A percentile compares a stretch with the other conserved stretches of the same genome.
phyloP scores from a whole-genome alignment of 1,140 invertebrate genomes.

The Drosophila fuyamai region DNA sequence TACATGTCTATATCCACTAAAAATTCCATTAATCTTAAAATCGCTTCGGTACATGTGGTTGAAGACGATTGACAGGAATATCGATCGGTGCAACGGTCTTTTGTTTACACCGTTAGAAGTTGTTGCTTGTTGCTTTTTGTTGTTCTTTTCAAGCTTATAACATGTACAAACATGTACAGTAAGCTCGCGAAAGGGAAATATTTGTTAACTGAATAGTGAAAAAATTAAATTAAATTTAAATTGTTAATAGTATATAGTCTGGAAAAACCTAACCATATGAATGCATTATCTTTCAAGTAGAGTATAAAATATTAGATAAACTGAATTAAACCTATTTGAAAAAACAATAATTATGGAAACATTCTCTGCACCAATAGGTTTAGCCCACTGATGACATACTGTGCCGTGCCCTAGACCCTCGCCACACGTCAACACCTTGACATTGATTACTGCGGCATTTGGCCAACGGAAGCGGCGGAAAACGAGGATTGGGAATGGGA shows the following conservation, averaged over 20 bases:
- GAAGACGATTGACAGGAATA: not conserved
- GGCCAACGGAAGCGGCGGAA: constrained; percentile 1
- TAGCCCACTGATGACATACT: not conserved
- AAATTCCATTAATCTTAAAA: not conserved
- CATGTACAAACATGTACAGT: constrained; percentile 30
- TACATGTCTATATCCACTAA: not conserved
- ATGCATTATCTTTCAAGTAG: too few species aligned
- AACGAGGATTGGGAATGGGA: constrained; percentile 5
- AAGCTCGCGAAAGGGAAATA: not conserved
- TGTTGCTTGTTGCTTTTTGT: constrained; percentile 17
- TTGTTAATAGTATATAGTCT: too few species aligned
- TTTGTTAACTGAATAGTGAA: not conserved
- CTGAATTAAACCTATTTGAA: too few species aligned
- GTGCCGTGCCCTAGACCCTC: constrained; percentile 1
- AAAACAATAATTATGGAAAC: too few species aligned
- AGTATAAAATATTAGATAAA: too few species aligned
- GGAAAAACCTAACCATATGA: too few species aligned
- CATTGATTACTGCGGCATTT: constrained; percentile 54
- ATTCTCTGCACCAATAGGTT: too few species aligned
- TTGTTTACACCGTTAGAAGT: constrained; percentile 25
- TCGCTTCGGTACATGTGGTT: not conserved
- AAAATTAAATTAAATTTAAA: not conserved
- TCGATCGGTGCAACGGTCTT: constrained; percentile 20
- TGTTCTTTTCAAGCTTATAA: constrained; percentile 20
- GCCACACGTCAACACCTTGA: constrained; percentile 49